A percentile compares a stretch with the other conserved stretches of the same genome.
phyloP scores from a whole-genome alignment of 2,888 invertebrate species.

The Drosophila mettleri region DNA sequence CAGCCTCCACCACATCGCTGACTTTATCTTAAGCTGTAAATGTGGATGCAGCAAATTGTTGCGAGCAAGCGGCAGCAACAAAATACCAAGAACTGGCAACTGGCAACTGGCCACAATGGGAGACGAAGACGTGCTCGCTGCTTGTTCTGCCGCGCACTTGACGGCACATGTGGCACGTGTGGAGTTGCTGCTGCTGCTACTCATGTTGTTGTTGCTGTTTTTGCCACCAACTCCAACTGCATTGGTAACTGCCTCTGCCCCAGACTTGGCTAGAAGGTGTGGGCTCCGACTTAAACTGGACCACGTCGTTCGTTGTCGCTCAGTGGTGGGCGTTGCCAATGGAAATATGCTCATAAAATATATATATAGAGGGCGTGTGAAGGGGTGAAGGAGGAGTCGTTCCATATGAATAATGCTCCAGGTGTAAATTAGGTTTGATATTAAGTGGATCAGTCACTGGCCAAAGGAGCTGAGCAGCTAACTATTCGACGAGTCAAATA shows the following conservation, averaged over 20 bases:
- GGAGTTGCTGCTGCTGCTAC: slow-evolving; percentile 41
- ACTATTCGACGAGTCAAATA: background rate
- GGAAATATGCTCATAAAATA: slow-evolving; percentile 9
- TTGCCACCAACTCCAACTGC: slow-evolving; percentile 21
- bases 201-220: slow-evolving; percentile 37
- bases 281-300: slow-evolving; percentile 39
- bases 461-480: background rate
- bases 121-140: slow-evolving; percentile 51
- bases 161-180: slow-evolving; percentile 80
- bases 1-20: slow-evolving; percentile 20
- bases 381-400: slow-evolving; percentile 12
- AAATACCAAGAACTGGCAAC: slow-evolving; percentile 56
- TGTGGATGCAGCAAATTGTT: slow-evolving; percentile 77
- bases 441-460: slow-evolving; percentile 32
- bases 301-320: slow-evolving; percentile 20
- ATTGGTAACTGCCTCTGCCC: slow-evolving; percentile 15
- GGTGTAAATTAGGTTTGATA: slow-evolving; percentile 49
- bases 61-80: slow-evolving; percentile 38
- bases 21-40: slow-evolving; percentile 41
- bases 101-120: slow-evolving; percentile 56
- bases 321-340: slow-evolving; percentile 33
- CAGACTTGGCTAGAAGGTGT: slow-evolving; percentile 20
- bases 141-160: slow-evolving; percentile 69
- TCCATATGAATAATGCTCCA: slow-evolving; percentile 36
- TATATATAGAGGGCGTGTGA: slow-evolving; percentile 15